Evolutionary conservation across 2,888 invertebrate genomes (phyloP), one percentile per base, ranked within the genome.

Genomic region (Netelia virgata): DNA sequence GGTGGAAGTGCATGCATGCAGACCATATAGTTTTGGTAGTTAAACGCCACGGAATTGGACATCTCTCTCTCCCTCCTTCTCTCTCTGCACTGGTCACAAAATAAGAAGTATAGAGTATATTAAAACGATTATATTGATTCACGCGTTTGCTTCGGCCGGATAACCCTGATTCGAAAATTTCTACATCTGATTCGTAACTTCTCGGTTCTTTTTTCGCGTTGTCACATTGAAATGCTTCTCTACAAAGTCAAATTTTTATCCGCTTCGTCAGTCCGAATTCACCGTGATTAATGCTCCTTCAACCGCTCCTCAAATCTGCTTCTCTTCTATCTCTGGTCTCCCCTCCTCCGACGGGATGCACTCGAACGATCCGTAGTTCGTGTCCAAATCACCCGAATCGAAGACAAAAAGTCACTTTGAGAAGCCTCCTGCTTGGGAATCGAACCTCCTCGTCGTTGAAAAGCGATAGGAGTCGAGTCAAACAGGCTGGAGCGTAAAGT

Each of bases 361-460:
- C 63, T 75, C 69, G 47, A 68, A n/a, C 16, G 55, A 8, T 20
- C 28, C 55, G 41, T 69, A 53, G 77, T 78, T 66, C 57, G 63
- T 61, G 50, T 20, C 36, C 57, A 61, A 61, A 69, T 75, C 68
- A 18, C 69, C 69, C 43, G 64, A 63, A 82, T 75, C 70, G 57
- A 72, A 63, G 28, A 16, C 9, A 69, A 47, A 59, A 50, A 76
- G 75, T 73, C 79, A 23, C 83, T 84, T 82, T 79, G 72, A 82
- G 76, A 53, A 63, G 50, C 68, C 63, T 47, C 63, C 18, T 59
- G 36, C 59, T 78, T 47, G 23, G 74, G 69, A 72, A 66, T 61
- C 75, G 41, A 69, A 14, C 43, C 63, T 82, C 66, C 61, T 70
- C 9, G 43, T 82, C 63, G 70, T 1, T 18, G 70, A 78, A 70